Evolutionary conservation across 2,797 vertebrate species (phyloP).

Genomic region (Enteromius thamalakanensis): DNA sequence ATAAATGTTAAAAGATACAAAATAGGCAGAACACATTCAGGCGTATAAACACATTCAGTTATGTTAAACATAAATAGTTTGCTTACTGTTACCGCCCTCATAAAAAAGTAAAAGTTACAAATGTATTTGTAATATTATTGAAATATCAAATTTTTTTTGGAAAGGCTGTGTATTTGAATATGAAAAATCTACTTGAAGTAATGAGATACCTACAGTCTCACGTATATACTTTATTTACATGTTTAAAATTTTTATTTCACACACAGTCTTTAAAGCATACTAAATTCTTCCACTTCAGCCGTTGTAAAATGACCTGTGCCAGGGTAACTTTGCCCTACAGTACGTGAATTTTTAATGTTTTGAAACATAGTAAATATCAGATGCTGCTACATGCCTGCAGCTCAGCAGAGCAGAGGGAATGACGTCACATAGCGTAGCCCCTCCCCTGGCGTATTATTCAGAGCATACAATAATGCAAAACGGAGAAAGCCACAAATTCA

Average conservation of each 20-base stretch:
- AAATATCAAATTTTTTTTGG: not conserved
- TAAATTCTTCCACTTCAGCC: too few species aligned
- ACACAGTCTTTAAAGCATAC: not conserved
- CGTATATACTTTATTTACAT: not conserved
- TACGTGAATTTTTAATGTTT: slow-evolving; percentile 14
- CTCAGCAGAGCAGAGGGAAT: not conserved
- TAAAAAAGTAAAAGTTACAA: not conserved
- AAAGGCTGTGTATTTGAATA: not conserved
- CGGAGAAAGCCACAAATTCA: slow-evolving; percentile 6
- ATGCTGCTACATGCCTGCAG: slow-evolving; percentile 2
- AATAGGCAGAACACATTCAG: not conserved
- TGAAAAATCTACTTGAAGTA: not conserved
- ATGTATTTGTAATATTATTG: not conserved
- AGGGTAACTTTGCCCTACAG: not conserved
- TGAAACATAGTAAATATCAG: slow-evolving; percentile 21
- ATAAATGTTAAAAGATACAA: not conserved
- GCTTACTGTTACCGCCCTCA: not conserved
- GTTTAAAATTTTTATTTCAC: not conserved
- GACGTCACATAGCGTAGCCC: not conserved
- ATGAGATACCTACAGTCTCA: not conserved
- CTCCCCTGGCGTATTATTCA: not conserved
- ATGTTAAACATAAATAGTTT: not conserved
- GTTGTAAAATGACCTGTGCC: not conserved
- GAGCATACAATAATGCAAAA: slow-evolving; percentile 21
- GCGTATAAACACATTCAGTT: not conserved